Base-by-base conservation (phyloP, 2,797 vertebrate genomes). In the Arctocebus calabarensis region DNA sequence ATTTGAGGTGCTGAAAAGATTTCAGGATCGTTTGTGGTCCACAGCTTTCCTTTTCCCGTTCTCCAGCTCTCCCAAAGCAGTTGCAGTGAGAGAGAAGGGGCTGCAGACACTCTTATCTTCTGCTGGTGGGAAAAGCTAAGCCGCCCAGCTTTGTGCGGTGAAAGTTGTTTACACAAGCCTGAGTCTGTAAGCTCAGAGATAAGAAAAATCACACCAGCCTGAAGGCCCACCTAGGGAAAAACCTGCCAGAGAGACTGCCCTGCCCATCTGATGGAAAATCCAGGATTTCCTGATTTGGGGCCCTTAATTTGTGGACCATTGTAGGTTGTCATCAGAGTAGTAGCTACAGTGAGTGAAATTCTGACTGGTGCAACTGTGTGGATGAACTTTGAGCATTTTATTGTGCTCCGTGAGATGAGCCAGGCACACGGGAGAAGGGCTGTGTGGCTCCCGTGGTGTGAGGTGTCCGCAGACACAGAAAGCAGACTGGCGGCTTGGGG, bases 111-210 rank as follows among this genome's bases (percentile, higher is more conserved):
- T 40, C 57, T 74, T n/a, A 17, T 84, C 75, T 91, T 61, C 61
- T 77, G 48, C 43, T 64, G 45, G 43, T 59, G 32, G 75, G 66
- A 71, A 73, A 55, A 77, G 79, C 70, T 22, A 73, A 79, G 48
- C 25, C 73, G 25, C 77, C 88, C 8, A 7, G 25, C 32, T 82
- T 61, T 94, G 92, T 68, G 1, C 27, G 20, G 84, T 37, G 81
- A 71, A 87, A 77, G 55, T 45, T 93, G 75, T 96, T 96, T 91
- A 90, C 48, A 59, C 25, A 82, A 70, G 75, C 64, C 88, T n/a
- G 64, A 71, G 64, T 75, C 87, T 70, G 17, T 89, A 61, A 90
- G 77, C 61, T 75, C 71, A 48, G 87, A 89, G 93, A 85, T 91
- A 64, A 90, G 84, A 74, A 71, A 85, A 92, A 70, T 37, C 64